These are phyloP conservation scores for Epinephelus awoara DNA, from an alignment of 2,797 vertebrate genomes.

Conservation along the genomic window DNA sequence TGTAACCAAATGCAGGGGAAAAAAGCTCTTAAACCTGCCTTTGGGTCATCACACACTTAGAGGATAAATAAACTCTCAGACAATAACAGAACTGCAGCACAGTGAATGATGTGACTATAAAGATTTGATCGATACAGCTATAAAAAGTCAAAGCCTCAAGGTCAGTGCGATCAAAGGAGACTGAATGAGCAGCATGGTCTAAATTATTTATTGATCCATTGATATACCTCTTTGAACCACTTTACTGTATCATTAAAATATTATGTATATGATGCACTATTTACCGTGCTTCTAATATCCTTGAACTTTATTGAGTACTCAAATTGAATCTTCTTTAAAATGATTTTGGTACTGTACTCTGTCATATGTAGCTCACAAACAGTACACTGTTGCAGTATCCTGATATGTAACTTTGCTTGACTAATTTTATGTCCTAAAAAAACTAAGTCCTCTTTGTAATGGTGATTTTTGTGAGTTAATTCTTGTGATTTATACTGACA, in stretches of 20 bases:
- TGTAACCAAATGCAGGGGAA: neutral
- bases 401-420: neutral
- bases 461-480: neutral
- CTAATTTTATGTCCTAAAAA: neutral
- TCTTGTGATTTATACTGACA: no score
- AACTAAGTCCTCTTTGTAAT: neutral
- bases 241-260: neutral
- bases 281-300: neutral
- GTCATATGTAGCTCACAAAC: neutral
- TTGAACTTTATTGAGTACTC: neutral
- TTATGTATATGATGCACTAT: neutral
- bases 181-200: constrained; percentile 6
- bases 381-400: neutral
- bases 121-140: neutral
- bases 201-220: constrained; percentile 9
- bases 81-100: neutral
- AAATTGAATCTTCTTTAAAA: no score
- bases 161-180: neutral
- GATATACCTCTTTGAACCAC: constrained; percentile 8
- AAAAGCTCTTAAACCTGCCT: neutral
- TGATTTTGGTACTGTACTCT: neutral
- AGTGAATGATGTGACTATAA: neutral
- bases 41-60: neutral
- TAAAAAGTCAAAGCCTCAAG: neutral
- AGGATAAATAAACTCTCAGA: neutral